Evolutionary conservation across 1,140 invertebrate species (phyloP), one percentile per base, ranked within the genome.

Genomic region (Dysdera silvatica): DNA sequence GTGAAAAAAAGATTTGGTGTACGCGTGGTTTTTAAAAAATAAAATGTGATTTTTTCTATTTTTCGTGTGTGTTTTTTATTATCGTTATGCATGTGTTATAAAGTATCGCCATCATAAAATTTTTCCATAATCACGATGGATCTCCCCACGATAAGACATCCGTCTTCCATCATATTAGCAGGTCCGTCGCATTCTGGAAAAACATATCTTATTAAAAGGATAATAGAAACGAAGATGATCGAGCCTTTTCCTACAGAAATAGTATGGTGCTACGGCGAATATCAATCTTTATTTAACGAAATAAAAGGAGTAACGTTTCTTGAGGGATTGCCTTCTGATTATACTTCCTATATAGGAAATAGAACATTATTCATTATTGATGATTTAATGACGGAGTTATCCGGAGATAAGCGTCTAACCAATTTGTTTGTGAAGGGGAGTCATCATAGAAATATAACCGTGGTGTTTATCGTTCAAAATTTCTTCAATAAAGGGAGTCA

Each of bases 401-500:
- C 0, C 28, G 37, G 23, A 23, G 32, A 47, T 37, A 28, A 16
- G 16, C 16, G 16, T 8, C 32, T 61, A 29, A 28, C 47, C 0
- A 54, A 41, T 28, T 31, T 61, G 47, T 61, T 61, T 48, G 54
- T 51, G 0, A 53, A 54, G 43, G 23, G 6, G 4, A 53, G 49
- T 4, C 60, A 53, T 47, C 60, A 61, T 23, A 26, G 4, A 7
- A 43, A 54, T 41, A 26, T 61, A 5, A 32, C 31, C 16, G 6
- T 62, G 18, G 45, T 62, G 4, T 62, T 62, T 24, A 62, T 54
- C 16, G 49, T 62, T 10, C 60, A 62, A 32, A 62, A 62, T 41
- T 31, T 62, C 4, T 62, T 62, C 32, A 20, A 54, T 41, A 29
- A 62, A 41, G 60, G 8, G n/a, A 53, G 33, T 18, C 16, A 62